Base-by-base conservation (phyloP, 2,797 vertebrate species). In the Pseudochromis fuscus region DNA sequence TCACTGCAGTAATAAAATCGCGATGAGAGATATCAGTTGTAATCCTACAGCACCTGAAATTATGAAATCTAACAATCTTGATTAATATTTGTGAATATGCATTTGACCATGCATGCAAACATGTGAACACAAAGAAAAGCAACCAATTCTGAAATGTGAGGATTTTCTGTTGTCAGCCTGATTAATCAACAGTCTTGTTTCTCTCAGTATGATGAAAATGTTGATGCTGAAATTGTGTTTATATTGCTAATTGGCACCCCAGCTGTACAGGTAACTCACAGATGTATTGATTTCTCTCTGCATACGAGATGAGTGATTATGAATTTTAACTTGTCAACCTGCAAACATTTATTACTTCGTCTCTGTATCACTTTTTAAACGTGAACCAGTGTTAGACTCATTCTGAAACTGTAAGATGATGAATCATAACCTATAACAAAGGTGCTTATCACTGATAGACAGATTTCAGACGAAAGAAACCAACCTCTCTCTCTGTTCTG, bases 131-230 rank as follows among this genome's bases (percentile, higher is more conserved):
- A 50, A 50, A 35, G 15, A 30, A 55, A 51, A 11, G 5, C 27
- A 28, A 16, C 8, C 28, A 13, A 2, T 65, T 49, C 31, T 31
- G 7, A 49, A 40, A 31, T 49, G 53, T 33, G 15, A 18, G 4
- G 6, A 19, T 15, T 24, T 66, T 28, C 27, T 33, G 28, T 9
- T 10, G n/a, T 44, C 46, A 51, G 15, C 25, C n/a, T 42, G 31
- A 64, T 69, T 19, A 58, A 28, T 46, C 24, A 25, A 59, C 21
- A 60, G n/a, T 23, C 56, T 12, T 31, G 42, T 50, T 37, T 52
- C 57, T 49, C 67, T 38, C 33, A 48, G 64, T 86, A 73, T 70
- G 70, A 75, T 79, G 25, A 66, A n/a, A 61, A 38, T 46, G 60
- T 60, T 50, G 25, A 56, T 30, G 42, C 35, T 53, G 25, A 31